Evolutionary conservation across 2,113 vertebrate genomes (phyloP).

Genomic region (Archocentrus centrarchus): DNA sequence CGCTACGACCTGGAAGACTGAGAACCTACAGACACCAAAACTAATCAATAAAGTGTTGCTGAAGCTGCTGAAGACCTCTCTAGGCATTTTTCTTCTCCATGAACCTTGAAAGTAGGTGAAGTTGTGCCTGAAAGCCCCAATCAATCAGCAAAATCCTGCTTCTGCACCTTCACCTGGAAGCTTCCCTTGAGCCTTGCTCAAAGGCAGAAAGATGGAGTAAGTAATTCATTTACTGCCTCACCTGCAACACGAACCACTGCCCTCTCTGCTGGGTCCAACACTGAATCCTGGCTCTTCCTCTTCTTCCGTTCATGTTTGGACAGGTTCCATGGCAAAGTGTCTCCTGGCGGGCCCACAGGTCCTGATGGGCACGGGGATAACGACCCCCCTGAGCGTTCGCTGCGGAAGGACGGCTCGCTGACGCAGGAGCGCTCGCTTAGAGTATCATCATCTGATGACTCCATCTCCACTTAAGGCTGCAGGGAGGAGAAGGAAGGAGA

Average conservation of each 20-base stretch:
- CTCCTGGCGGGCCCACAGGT: conserved; percentile 87
- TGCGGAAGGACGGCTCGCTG: conserved; percentile 91
- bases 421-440: conserved; percentile 93
- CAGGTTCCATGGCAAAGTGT: conserved; percentile 98
- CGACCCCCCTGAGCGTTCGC: conserved; percentile 93
- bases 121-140: not conserved
- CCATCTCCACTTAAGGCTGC: conserved; percentile 81
- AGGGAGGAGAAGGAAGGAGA: not conserved
- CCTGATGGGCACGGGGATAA: conserved; percentile 90
- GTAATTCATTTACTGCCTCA: conserved; percentile 72
- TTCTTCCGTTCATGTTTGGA: conserved; percentile 96
- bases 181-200: conserved; percentile 2
- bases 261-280: conserved; percentile 97
- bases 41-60: fast-evolving
- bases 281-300: conserved; percentile 94
- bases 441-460: conserved; percentile 97
- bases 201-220: not conserved
- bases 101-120: not conserved
- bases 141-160: not conserved
- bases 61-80: not conserved
- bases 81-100: fast-evolving
- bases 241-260: conserved; percentile 97
- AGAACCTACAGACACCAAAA: not conserved
- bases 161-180: not conserved
- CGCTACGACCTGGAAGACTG: not conserved